phyloP scores from a whole-genome alignment of 2,888 invertebrate genomes.

The Trichopria drosophilae region DNA sequence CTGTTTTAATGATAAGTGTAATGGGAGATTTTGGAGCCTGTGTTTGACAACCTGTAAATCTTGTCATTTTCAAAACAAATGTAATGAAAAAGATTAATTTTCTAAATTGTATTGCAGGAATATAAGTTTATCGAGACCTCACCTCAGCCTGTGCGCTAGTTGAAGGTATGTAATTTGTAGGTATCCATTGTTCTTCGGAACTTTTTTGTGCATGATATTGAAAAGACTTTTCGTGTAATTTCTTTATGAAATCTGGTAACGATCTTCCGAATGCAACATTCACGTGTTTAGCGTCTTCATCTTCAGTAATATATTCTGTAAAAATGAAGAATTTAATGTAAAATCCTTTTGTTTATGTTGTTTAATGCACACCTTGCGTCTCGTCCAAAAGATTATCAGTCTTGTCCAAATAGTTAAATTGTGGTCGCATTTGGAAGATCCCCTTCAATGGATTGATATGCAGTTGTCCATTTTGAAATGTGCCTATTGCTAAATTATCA shows the following conservation, averaged over 20 bases:
- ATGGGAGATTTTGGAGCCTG: no score
- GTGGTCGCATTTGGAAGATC: conserved; percentile 77
- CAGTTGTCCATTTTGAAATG: conserved; percentile 76
- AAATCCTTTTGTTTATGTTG: no score
- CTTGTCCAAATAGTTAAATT: conserved; percentile 79
- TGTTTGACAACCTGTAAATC: no score
- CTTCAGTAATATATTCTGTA: conserved; percentile 46
- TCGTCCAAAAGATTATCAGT: conserved; percentile 75
- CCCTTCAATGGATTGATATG: conserved; percentile 82
- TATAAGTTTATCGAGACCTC: no score
- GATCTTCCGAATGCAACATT: conserved; percentile 81
- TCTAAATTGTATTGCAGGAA: no score
- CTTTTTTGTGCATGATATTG: conserved; percentile 73
- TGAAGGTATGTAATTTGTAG: conserved; percentile 69
- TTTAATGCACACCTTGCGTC: no score
- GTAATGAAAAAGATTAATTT: no score
- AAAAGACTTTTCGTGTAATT: conserved; percentile 76
- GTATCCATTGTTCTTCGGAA: conserved; percentile 81
- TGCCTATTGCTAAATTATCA: conserved; percentile 73
- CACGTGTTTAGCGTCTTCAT: conserved; percentile 66
- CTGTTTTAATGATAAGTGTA: no score
- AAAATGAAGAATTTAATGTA: conserved; percentile 4
- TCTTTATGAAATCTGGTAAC: conserved; percentile 74
- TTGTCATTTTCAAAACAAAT: no score
- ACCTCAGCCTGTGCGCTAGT: conserved; percentile 70